phyloP scores from a whole-genome alignment of 2,888 invertebrate species.

The Mesorhabditis spiculigera region DNA sequence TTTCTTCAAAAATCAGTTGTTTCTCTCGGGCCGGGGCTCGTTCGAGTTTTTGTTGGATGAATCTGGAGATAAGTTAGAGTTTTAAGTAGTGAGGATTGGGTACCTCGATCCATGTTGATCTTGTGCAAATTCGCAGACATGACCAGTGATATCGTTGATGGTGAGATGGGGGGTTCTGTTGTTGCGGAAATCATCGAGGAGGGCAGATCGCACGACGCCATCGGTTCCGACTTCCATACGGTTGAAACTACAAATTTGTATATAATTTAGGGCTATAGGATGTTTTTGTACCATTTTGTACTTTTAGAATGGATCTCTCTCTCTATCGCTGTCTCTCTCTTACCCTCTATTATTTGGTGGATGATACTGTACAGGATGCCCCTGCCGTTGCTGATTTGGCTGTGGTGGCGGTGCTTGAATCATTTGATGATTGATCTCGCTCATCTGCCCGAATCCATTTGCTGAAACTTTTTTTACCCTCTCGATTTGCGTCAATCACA shows the following conservation, averaged over 20 bases:
- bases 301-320: no score
- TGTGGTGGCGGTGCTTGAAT: no score
- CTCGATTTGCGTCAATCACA: no score
- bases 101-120: slow-evolving; percentile 91
- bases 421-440: no score
- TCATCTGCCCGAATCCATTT: no score
- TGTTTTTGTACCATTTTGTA: no score
- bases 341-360: no score
- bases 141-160: slow-evolving; percentile 88
- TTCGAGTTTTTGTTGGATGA: slow-evolving; percentile 98
- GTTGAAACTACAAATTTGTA: neutral
- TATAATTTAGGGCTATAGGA: no score
- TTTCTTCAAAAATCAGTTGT: slow-evolving; percentile 95
- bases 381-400: no score
- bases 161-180: slow-evolving; percentile 66
- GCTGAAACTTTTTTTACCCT: no score
- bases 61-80: slow-evolving; percentile 65
- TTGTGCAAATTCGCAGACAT: slow-evolving; percentile 97
- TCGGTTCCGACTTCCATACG: slow-evolving; percentile 8
- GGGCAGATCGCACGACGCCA: slow-evolving; percentile 70
- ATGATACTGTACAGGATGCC: no score
- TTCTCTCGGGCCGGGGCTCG: slow-evolving; percentile 91
- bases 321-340: no score
- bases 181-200: slow-evolving; percentile 84
- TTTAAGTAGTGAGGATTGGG: neutral